Evolutionary conservation across 2,888 invertebrate species (phyloP).

Genomic region (Antheraea yamamai): DNA sequence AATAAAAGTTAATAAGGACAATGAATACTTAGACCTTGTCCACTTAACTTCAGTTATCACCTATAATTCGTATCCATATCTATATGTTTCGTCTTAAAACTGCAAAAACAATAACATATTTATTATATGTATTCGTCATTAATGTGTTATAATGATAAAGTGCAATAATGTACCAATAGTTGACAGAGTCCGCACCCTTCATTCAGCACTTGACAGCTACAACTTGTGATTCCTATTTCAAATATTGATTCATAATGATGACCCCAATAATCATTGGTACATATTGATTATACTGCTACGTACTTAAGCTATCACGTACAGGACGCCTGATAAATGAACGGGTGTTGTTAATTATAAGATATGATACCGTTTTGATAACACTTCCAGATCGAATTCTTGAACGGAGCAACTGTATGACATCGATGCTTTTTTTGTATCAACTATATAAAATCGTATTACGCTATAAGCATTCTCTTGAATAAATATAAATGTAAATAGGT

Average conservation of each 20-base stretch:
- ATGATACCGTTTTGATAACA: constrained; percentile 43
- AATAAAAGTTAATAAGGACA: not conserved
- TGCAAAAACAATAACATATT: constrained; percentile 6
- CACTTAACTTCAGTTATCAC: not conserved
- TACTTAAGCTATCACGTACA: constrained; percentile 43
- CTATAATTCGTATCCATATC: not conserved
- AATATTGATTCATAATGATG: constrained; percentile 30
- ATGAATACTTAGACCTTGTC: not conserved
- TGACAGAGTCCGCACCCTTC: not conserved
- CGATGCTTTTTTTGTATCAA: not conserved
- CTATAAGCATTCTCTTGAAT: too few species aligned
- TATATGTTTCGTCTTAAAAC: not conserved
- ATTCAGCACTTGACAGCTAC: constrained; percentile 8
- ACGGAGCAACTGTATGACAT: not conserved
- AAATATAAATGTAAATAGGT: not conserved
- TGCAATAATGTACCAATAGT: not conserved
- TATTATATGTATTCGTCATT: not conserved
- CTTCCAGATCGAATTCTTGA: constrained; percentile 6
- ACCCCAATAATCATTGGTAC: constrained; percentile 31
- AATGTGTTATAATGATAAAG: constrained; percentile 6
- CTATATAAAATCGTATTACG: not conserved
- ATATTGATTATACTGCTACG: constrained; percentile 22
- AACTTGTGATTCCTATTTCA: constrained; percentile 24
- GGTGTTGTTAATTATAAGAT: constrained; percentile 35
- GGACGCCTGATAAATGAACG: constrained; percentile 38